Evolutionary conservation across 2,797 vertebrate genomes (phyloP).

Genomic region (Microhierax caerulescens): DNA sequence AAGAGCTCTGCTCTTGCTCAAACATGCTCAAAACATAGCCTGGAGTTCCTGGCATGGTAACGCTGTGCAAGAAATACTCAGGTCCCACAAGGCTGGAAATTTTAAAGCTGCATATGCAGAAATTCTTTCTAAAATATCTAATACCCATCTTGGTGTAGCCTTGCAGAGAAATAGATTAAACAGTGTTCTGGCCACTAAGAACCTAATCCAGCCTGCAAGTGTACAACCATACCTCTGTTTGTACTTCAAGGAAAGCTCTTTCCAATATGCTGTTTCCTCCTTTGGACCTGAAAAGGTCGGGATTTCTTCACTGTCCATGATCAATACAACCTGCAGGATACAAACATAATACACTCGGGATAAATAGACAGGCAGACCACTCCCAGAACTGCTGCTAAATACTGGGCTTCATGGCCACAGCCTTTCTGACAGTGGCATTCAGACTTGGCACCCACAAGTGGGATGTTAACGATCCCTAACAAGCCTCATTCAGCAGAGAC

Average conservation of each 20-base stretch:
- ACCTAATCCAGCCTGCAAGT: neutral
- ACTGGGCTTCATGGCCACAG: fast-evolving
- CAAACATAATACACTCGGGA: neutral
- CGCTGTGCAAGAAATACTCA: neutral
- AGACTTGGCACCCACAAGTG: neutral
- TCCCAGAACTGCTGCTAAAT: neutral
- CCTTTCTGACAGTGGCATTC: neutral
- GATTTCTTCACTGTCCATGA: conserved; percentile 97
- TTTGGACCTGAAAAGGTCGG: conserved; percentile 94
- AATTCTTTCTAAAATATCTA: neutral
- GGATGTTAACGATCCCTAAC: neutral
- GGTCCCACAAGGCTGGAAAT: neutral
- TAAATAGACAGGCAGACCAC: neutral
- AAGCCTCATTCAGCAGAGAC: neutral
- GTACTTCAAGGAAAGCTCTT: conserved; percentile 90
- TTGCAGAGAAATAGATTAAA: neutral
- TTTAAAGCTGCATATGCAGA: neutral
- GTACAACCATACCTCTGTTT: conserved; percentile 87
- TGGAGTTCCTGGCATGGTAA: neutral
- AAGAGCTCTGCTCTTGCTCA: conserved; percentile 23
- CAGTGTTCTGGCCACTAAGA: neutral
- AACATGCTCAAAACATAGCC: conserved; percentile 30
- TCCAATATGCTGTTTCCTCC: conserved; percentile 96
- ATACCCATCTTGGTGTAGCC: neutral
- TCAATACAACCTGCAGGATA: conserved; percentile 74